A percentile compares a stretch with the other conserved stretches of the same genome.
phyloP scores from a whole-genome alignment of 64 coral and sea anemone genomes.

The Catalaphyllia jardinei region DNA sequence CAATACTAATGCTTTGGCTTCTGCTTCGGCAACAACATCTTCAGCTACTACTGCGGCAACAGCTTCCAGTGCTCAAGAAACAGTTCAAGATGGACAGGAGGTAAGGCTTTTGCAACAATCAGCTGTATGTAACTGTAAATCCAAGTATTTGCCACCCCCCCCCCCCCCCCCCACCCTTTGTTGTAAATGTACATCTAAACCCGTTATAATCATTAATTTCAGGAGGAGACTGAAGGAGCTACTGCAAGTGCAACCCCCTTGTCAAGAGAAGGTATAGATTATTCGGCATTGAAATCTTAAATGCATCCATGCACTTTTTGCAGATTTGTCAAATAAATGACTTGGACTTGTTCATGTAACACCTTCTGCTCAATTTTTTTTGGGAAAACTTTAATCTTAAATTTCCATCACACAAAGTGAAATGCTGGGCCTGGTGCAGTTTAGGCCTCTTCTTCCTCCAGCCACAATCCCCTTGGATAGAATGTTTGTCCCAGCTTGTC shows the following conservation, averaged over 20 bases:
- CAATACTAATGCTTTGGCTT: slow-evolving; percentile 35
- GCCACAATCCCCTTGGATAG: too few species aligned
- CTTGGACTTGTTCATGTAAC: too few species aligned
- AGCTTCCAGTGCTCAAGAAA: neutral
- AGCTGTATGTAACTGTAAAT: neutral
- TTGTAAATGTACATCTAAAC: too few species aligned
- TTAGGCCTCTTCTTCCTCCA: too few species aligned
- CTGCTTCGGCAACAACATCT: slow-evolving; percentile 28
- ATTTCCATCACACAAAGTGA: too few species aligned
- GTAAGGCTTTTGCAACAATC: neutral
- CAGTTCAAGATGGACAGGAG: neutral
- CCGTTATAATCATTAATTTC: neutral
- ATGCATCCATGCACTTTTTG: neutral
- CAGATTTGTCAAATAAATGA: too few species aligned
- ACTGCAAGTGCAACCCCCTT: slow-evolving; percentile 2
- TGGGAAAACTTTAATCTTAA: too few species aligned
- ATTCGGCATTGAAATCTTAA: too few species aligned
- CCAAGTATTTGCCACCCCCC: neutral
- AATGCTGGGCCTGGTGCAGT: too few species aligned
- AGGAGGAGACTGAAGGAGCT: neutral
- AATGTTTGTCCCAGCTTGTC: too few species aligned
- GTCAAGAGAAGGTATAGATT: slow-evolving; percentile 45
- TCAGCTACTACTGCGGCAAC: slow-evolving; percentile 8
- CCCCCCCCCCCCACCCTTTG: neutral
- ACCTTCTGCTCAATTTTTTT: too few species aligned